Conservation (phyloP, 2,113 vertebrate genomes). For the Labeo rohita region DNA sequence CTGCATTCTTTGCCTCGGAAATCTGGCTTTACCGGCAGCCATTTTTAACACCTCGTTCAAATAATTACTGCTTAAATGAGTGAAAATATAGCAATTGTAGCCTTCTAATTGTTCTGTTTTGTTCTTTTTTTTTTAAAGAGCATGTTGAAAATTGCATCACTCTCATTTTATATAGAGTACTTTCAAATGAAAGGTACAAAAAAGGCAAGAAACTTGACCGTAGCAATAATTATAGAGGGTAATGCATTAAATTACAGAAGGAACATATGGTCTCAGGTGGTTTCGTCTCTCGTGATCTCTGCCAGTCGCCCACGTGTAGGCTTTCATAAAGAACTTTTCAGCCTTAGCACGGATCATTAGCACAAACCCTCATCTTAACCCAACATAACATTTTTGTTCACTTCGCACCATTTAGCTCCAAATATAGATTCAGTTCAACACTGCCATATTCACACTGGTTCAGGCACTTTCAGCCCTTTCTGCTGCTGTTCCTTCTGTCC, state of each 20-base stretch:
- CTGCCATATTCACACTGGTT: conserved; percentile 13
- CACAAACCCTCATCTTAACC: conserved; percentile 16
- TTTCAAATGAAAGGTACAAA: background rate
- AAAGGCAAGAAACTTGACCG: background rate
- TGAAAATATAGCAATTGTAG: background rate
- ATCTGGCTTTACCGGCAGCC: background rate
- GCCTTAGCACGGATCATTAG: conserved; percentile 27
- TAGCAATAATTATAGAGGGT: background rate
- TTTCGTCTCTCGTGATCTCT: conserved; percentile 12
- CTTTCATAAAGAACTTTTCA: conserved; percentile 30
- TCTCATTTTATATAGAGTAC: background rate
- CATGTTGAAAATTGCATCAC: background rate
- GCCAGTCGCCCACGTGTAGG: conserved; percentile 1
- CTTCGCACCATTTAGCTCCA: conserved; percentile 34
- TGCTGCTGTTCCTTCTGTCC: background rate
- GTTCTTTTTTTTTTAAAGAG: background rate
- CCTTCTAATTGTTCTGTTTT: background rate
- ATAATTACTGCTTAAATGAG: background rate
- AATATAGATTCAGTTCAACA: conserved; percentile 33
- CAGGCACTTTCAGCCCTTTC: conserved; percentile 8
- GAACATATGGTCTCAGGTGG: background rate
- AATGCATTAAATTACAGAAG: background rate
- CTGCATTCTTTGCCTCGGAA: background rate
- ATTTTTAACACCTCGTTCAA: conserved; percentile 17
- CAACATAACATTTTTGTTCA: conserved; percentile 31